phyloP scores from a whole-genome alignment of 2,797 vertebrate genomes.

The Gadopsis marmoratus region DNA sequence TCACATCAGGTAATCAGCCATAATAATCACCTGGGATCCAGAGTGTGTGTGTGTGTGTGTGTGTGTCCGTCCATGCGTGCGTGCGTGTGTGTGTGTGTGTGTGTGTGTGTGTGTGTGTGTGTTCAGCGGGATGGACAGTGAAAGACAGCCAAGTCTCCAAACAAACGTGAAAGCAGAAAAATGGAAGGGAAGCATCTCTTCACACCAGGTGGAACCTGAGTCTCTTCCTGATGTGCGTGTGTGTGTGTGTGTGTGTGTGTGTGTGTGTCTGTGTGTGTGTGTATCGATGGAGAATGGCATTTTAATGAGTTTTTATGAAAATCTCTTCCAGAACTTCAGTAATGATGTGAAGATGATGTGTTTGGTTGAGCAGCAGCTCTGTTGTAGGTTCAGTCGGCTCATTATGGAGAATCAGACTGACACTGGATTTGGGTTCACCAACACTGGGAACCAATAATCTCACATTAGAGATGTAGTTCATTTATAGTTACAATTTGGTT shows the following conservation, averaged over 20 bases:
- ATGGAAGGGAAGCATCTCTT: slow-evolving; percentile 23
- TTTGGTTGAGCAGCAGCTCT: slow-evolving; percentile 46
- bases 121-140: slow-evolving; percentile 23
- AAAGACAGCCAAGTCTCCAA: slow-evolving; percentile 4
- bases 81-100: slow-evolving; percentile 23
- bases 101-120: neutral
- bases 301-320: slow-evolving; percentile 77
- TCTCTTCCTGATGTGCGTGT: neutral
- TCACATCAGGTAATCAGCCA: slow-evolving; percentile 81
- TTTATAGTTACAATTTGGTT: neutral
- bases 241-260: slow-evolving; percentile 3
- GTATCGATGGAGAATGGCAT: slow-evolving; percentile 77
- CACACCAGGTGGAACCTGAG: slow-evolving; percentile 8
- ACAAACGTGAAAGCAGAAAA: slow-evolving; percentile 27
- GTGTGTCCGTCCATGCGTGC: slow-evolving; percentile 9
- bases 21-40: slow-evolving; percentile 64
- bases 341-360: slow-evolving; percentile 70
- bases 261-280: slow-evolving; percentile 28
- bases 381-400: slow-evolving; percentile 41
- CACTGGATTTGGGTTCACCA: slow-evolving; percentile 30
- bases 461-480: slow-evolving; percentile 16
- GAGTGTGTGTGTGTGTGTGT: slow-evolving; percentile 19
- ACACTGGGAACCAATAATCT: slow-evolving; percentile 28
- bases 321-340: slow-evolving; percentile 62
- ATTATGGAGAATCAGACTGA: slow-evolving; percentile 42